Percentiles rank a stretch among this genome's conserved stretches.
Evolutionary conservation across 2,113 vertebrate species (phyloP).

Genomic region (Pituophis catenifer): DNA sequence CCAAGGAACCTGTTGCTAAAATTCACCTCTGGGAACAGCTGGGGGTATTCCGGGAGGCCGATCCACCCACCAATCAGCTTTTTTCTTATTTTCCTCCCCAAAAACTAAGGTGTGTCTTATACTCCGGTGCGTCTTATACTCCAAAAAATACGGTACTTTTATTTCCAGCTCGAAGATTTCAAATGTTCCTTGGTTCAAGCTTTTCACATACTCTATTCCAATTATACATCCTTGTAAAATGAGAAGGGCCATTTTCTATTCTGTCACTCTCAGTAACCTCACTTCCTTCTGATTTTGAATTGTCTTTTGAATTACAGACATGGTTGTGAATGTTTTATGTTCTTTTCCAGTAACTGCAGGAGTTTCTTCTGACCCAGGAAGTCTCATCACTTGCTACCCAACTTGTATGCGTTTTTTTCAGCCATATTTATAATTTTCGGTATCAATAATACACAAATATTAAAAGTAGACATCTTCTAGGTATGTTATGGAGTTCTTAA

Average conservation of each 20-base stretch:
- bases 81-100: too few species aligned
- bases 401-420: not conserved
- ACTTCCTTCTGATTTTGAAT: not conserved
- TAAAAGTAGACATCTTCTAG: not conserved
- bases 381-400: not conserved
- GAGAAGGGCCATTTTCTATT: not conserved
- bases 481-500: not conserved
- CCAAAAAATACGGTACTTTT: not conserved
- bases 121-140: too few species aligned
- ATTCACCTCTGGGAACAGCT: too few species aligned
- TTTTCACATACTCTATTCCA: not conserved
- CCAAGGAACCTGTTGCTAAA: too few species aligned
- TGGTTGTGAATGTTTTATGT: not conserved
- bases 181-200: not conserved
- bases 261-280: not conserved
- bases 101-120: too few species aligned
- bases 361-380: not conserved
- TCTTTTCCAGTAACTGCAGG: not conserved
- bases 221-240: not conserved
- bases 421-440: not conserved
- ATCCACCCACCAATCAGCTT: too few species aligned
- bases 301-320: not conserved
- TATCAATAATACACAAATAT: not conserved
- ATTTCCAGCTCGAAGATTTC: not conserved
- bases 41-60: too few species aligned